A percentile compares a stretch with the other conserved stretches of the same genome.
These are phyloP conservation scores for Scomberomorus guttatus DNA, from an alignment of 2,797 vertebrate genomes.

Conservation along the genomic window DNA sequence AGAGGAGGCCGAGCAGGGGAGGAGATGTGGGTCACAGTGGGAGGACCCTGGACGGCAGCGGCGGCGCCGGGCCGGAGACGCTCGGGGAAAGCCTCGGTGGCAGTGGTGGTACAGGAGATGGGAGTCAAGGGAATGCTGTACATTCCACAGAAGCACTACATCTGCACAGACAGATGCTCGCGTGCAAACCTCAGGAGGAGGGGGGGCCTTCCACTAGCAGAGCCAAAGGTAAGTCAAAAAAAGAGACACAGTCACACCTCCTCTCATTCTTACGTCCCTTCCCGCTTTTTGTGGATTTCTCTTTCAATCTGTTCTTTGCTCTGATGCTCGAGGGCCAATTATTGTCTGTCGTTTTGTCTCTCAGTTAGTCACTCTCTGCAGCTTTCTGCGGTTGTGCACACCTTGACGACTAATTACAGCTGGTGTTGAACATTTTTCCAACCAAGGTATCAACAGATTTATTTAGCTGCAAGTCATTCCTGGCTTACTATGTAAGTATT, in stretches of 20 bases:
- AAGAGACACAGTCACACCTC: slow-evolving; percentile 13
- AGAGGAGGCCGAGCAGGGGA: slow-evolving; percentile 64
- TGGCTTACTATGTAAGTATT: no score
- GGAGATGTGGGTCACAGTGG: slow-evolving; percentile 42
- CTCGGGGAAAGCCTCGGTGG: slow-evolving; percentile 32
- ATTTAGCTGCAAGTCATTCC: slow-evolving; percentile 17
- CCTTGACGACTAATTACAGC: slow-evolving; percentile 58
- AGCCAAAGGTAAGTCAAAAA: slow-evolving; percentile 85
- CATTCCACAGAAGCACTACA: slow-evolving; percentile 83
- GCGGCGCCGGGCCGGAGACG: slow-evolving; percentile 53
- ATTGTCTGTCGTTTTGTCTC: slow-evolving; percentile 26
- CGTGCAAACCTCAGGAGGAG: slow-evolving; percentile 87
- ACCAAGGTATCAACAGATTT: slow-evolving; percentile 47
- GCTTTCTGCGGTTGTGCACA: slow-evolving; percentile 50
- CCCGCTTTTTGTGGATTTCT: slow-evolving; percentile 1
- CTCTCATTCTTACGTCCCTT: slow-evolving; percentile 1
- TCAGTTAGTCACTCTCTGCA: slow-evolving; percentile 33
- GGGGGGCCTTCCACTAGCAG: slow-evolving; percentile 75
- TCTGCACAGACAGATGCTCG: slow-evolving; percentile 84
- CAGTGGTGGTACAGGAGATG: slow-evolving; percentile 68
- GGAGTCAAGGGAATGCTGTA: slow-evolving; percentile 67
- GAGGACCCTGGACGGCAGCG: slow-evolving; percentile 22
- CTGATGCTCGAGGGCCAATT: slow-evolving; percentile 31
- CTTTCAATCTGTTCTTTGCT: slow-evolving; percentile 9
- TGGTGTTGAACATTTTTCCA: slow-evolving; percentile 44